Evolutionary conservation across 2,113 vertebrate species (phyloP).

Genomic region (Protomyctophum bolini): DNA sequence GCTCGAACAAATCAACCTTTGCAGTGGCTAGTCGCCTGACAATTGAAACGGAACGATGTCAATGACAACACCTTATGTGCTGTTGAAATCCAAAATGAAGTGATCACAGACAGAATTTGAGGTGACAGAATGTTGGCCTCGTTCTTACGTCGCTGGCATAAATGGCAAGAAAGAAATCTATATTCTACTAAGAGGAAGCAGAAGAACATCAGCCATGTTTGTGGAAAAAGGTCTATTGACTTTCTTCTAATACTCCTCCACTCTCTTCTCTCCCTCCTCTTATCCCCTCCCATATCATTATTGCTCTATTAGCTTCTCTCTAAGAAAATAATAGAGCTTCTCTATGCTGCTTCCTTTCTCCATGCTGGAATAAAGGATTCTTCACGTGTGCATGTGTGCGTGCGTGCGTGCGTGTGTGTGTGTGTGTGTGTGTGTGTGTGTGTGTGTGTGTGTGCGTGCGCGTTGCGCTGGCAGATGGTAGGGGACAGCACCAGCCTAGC

Average conservation of each 20-base stretch:
- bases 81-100: too few species aligned
- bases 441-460: not conserved
- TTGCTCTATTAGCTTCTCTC: not conserved
- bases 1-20: too few species aligned
- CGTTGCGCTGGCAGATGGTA: constrained; percentile 68
- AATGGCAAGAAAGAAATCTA: too few species aligned
- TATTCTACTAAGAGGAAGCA: too few species aligned
- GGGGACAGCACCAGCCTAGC: constrained; percentile 16
- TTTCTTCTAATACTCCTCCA: not conserved
- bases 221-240: too few species aligned
- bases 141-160: too few species aligned
- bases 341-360: not conserved
- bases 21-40: too few species aligned
- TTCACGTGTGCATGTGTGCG: not conserved
- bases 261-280: not conserved
- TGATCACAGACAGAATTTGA: too few species aligned
- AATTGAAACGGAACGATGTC: too few species aligned
- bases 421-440: not conserved
- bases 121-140: too few species aligned
- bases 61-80: too few species aligned
- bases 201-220: too few species aligned
- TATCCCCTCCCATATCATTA: not conserved
- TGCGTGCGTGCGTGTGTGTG: not conserved
- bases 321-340: not conserved
- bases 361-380: constrained; percentile 27